phyloP scores from a whole-genome alignment of 1,140 invertebrate species.

The Bombus difficillimus region DNA sequence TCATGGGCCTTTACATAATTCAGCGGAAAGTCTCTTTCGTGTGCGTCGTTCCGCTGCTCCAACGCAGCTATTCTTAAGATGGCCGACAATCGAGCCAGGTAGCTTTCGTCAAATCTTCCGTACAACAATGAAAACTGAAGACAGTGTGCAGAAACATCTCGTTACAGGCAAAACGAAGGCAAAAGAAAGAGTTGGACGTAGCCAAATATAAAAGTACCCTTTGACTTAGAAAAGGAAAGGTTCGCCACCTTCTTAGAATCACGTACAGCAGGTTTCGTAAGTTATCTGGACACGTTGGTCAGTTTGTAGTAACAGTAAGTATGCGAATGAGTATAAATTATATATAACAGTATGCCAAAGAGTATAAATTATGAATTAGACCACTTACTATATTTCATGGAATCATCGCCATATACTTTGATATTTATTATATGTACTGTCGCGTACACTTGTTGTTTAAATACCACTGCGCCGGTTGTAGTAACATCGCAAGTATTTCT shows the following conservation, averaged over 20 bases:
- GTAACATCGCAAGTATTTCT: no score
- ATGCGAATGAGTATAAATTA: no score
- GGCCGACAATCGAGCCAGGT: not conserved
- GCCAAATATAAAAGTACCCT: not conserved
- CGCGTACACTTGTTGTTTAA: no score
- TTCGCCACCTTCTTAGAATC: not conserved
- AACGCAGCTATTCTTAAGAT: not conserved
- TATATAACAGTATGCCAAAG: no score
- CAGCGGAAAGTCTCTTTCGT: slow-evolving; percentile 60
- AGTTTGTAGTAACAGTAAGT: no score
- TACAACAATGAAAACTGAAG: slow-evolving; percentile 9
- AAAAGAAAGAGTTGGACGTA: not conserved
- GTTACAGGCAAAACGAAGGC: not conserved
- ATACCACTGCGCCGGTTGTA: no score
- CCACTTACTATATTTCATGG: no score
- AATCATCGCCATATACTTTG: no score
- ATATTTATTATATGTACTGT: no score
- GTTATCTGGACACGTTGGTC: no score
- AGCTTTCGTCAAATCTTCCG: not conserved
- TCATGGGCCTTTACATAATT: slow-evolving; percentile 70
- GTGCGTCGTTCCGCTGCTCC: slow-evolving; percentile 17
- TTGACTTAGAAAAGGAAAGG: not conserved
- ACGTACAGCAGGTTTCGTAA: no score
- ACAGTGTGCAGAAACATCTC: not conserved
- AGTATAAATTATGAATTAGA: no score